A percentile compares a stretch with the other conserved stretches of the same genome.
These are phyloP conservation scores for Hyles vespertilio DNA, from an alignment of 1,140 invertebrate genomes.

Conservation along the genomic window DNA sequence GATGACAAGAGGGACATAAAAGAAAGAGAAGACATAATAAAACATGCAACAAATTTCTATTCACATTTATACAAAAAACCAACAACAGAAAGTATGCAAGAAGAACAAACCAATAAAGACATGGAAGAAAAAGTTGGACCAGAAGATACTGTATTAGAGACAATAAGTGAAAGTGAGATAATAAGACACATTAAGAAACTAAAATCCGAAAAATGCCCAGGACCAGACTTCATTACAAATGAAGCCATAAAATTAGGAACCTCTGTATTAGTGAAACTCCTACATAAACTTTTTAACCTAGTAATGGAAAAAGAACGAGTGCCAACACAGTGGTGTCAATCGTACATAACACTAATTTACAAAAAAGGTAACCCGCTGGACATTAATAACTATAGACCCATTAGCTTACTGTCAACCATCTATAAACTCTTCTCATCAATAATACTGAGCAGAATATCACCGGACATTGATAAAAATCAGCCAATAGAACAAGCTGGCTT, in stretches of 20 bases:
- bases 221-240: conserved; percentile 4
- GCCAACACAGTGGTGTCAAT: neutral
- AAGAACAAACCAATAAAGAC: too few relatives aligned
- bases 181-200: conserved; percentile 5
- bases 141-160: neutral
- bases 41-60: conserved; percentile 17
- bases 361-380: conserved; percentile 1
- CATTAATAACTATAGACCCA: too few relatives aligned
- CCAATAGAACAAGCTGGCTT: conserved; percentile 5
- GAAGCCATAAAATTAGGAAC: neutral
- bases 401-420: neutral
- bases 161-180: conserved; percentile 1
- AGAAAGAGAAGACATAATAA: conserved; percentile 16
- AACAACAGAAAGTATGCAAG: neutral
- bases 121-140: too few relatives aligned
- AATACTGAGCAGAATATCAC: neutral
- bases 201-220: conserved; percentile 3
- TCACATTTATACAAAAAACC: conserved; percentile 14
- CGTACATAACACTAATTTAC: conserved; percentile 1
- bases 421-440: conserved; percentile 7
- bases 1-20: conserved; percentile 13
- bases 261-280: neutral
- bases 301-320: too few relatives aligned
- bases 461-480: conserved; percentile 1
- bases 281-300: conserved; percentile 1